phyloP scores from a whole-genome alignment of 2,113 vertebrate species.

The Neolamprologus devosi region DNA sequence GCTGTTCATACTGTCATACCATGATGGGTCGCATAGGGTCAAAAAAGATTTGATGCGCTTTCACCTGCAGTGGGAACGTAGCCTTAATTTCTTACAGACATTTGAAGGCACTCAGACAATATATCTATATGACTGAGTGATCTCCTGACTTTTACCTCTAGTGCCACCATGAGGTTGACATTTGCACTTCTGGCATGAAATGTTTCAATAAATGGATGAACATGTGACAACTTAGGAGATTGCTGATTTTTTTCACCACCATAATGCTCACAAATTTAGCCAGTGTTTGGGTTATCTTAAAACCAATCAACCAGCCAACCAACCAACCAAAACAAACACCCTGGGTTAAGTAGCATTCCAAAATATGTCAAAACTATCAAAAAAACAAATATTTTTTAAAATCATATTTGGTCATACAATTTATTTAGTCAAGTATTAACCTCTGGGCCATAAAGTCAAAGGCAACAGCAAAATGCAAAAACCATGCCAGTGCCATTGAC shows the following conservation, averaged over 20 bases:
- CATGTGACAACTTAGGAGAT: neutral
- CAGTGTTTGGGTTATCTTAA: neutral
- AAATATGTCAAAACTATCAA: neutral
- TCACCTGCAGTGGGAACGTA: neutral
- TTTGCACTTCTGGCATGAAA: neutral
- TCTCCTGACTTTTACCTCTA: neutral
- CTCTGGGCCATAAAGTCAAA: neutral
- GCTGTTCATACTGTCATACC: neutral
- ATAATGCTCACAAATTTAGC: neutral
- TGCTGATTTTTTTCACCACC: neutral
- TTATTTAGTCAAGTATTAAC: neutral
- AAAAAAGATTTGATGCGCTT: neutral
- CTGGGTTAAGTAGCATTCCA: neutral
- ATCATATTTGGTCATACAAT: neutral
- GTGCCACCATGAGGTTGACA: neutral
- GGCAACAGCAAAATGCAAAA: neutral
- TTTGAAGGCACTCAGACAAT: neutral
- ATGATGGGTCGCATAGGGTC: neutral
- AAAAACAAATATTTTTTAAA: fast-evolving
- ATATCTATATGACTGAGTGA: neutral
- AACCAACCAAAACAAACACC: neutral
- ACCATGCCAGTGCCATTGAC: neutral
- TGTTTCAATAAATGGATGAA: neutral
- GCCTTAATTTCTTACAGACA: neutral
- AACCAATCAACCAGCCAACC: neutral